These are phyloP conservation scores for Apamea epomidion DNA, from an alignment of 2,888 invertebrate genomes.

Conservation along the genomic window DNA sequence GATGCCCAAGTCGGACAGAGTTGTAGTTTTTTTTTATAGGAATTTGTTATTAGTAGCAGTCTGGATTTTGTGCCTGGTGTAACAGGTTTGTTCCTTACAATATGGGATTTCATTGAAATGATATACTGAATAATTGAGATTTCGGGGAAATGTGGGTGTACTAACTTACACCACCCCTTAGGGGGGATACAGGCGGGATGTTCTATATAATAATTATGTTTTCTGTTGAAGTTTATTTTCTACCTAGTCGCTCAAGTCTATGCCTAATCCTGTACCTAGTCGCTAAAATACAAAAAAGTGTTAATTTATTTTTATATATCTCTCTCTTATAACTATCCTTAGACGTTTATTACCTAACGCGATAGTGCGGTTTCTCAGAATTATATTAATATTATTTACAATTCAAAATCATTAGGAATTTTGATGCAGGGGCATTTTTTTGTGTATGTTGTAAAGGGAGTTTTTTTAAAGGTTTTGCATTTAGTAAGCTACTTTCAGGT, in stretches of 20 bases:
- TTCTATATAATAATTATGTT: background rate
- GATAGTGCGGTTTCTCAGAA: no score
- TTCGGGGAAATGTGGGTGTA: background rate
- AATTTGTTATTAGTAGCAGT: background rate
- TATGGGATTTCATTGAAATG: background rate
- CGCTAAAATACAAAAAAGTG: no score
- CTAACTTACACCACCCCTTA: no score
- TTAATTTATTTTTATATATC: no score
- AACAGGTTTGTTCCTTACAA: background rate
- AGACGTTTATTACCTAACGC: no score
- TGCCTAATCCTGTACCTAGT: no score
- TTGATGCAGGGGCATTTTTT: no score
- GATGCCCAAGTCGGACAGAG: background rate
- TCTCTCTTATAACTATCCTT: no score
- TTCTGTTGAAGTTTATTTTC: background rate
- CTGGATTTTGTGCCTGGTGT: background rate
- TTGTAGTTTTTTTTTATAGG: background rate
- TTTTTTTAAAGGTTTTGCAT: no score
- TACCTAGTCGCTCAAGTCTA: background rate
- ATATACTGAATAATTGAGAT: background rate
- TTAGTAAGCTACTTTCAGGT: background rate
- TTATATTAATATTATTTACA: no score
- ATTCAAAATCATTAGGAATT: no score
- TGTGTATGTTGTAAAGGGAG: no score
- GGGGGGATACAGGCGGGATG: background rate